phyloP scores from a whole-genome alignment of 2,888 invertebrate genomes.

The Phorcus lineatus region DNA sequence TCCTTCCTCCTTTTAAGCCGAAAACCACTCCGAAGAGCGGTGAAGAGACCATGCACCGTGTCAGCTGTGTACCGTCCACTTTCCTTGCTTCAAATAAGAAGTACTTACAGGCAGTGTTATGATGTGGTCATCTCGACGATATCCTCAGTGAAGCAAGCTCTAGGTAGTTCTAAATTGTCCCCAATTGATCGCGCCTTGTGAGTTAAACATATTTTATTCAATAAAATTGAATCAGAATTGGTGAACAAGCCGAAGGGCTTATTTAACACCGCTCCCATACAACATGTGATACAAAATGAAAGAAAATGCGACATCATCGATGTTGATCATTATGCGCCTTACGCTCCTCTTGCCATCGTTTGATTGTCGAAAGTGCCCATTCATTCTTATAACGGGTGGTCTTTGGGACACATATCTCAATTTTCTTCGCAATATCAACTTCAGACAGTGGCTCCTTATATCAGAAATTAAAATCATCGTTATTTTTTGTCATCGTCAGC shows the following conservation, averaged over 20 bases:
- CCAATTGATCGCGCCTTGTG: neutral
- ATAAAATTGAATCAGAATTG: too few species aligned
- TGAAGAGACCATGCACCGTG: slow-evolving; percentile 37
- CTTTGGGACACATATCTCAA: neutral
- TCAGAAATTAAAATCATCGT: neutral
- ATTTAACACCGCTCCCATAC: too few species aligned
- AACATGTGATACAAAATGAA: too few species aligned
- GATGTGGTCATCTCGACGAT: neutral
- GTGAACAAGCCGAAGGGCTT: too few species aligned
- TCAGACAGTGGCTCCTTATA: slow-evolving; percentile 10
- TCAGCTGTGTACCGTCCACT: neutral
- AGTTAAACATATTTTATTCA: too few species aligned
- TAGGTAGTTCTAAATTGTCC: neutral
- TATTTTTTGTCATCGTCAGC: neutral
- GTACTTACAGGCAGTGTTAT: neutral
- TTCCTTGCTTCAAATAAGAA: neutral
- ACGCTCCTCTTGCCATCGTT: neutral
- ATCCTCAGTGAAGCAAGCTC: neutral
- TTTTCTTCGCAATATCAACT: neutral
- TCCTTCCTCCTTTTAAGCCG: neutral
- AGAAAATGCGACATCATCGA: too few species aligned
- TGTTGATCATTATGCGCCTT: too few species aligned
- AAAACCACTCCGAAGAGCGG: neutral
- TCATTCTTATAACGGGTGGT: neutral
- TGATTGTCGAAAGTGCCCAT: neutral